These are phyloP conservation scores for Scolopax mira DNA, from an alignment of 2,113 vertebrate species.

Conservation along the genomic window DNA sequence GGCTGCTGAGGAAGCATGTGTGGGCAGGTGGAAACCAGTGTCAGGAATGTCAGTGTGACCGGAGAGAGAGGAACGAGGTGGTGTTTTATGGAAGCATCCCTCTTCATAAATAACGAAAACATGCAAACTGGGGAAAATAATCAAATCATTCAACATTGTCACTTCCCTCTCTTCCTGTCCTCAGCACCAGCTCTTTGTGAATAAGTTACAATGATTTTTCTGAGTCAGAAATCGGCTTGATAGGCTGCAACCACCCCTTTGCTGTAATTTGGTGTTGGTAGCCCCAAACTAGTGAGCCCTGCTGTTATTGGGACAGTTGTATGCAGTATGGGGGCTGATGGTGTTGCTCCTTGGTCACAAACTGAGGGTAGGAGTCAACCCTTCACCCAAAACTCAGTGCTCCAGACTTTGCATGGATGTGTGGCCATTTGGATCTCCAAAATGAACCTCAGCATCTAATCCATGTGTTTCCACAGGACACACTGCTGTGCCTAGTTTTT, in stretches of 20 bases:
- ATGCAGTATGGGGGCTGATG: background rate
- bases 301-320: background rate
- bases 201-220: background rate
- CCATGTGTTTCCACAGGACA: background rate
- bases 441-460: background rate
- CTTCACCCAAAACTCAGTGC: background rate
- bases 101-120: background rate
- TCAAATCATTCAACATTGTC: background rate
- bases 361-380: background rate
- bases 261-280: background rate
- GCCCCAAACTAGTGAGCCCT: background rate
- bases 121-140: background rate
- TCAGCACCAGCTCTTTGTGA: background rate
- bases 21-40: background rate
- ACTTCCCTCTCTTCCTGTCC: background rate
- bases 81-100: background rate
- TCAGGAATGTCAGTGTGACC: background rate
- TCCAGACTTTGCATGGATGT: background rate
- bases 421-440: background rate
- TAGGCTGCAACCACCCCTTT: background rate
- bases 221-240: background rate
- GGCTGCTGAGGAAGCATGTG: background rate
- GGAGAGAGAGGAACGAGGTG: background rate
- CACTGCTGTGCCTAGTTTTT: background rate
- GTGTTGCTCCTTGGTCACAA: background rate